Conservation (phyloP, 2,797 vertebrate species). For the Sciurus vulgaris region DNA sequence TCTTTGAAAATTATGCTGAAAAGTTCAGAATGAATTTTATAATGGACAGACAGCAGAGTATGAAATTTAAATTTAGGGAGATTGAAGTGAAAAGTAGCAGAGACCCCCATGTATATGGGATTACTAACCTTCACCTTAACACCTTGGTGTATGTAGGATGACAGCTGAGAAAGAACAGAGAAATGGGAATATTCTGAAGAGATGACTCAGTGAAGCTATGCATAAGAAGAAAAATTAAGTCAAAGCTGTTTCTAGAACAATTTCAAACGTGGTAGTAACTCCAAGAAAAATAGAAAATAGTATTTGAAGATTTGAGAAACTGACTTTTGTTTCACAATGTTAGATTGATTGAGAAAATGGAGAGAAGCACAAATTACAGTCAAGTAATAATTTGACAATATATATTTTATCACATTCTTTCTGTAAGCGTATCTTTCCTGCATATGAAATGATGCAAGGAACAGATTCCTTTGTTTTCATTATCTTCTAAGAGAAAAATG, state of each 20-base stretch:
- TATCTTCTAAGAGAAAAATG: constrained; percentile 51
- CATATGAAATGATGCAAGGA: background rate
- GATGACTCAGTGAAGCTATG: background rate
- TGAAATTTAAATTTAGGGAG: background rate
- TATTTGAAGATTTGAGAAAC: background rate
- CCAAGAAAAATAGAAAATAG: background rate
- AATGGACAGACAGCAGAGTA: background rate
- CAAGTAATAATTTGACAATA: background rate
- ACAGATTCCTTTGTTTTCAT: constrained; percentile 24
- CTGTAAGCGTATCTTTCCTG: background rate
- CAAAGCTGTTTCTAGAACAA: background rate
- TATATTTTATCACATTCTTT: background rate
- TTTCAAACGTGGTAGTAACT: background rate
- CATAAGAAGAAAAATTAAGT: background rate
- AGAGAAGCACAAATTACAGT: constrained; percentile 9
- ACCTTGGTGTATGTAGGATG: background rate
- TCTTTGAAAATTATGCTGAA: background rate
- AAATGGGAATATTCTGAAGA: background rate
- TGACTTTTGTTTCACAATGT: background rate
- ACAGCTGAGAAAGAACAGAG: background rate
- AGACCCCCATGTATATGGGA: background rate
- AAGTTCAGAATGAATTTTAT: background rate
- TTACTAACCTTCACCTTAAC: background rate
- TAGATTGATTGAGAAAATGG: background rate
- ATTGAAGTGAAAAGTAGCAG: background rate